These are phyloP conservation scores for Buathra laborator DNA, from an alignment of 2,888 invertebrate genomes.

Conservation along the genomic window DNA sequence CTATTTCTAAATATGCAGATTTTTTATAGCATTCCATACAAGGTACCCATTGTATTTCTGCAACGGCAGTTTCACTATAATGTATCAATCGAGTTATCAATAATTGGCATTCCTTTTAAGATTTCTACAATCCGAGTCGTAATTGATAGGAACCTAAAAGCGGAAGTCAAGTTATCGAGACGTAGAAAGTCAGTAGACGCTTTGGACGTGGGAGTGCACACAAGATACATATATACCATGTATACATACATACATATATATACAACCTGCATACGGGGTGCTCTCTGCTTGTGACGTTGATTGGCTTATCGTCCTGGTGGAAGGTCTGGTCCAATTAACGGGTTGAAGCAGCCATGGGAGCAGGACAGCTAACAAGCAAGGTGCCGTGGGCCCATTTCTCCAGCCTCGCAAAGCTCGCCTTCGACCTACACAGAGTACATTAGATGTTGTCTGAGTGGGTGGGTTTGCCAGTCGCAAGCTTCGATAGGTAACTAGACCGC, in stretches of 20 bases:
- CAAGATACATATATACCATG: conserved; percentile 6
- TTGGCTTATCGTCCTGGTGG: conserved; percentile 58
- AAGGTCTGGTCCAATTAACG: conserved; percentile 60
- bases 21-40: too few relatives aligned
- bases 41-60: background rate
- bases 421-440: conserved; percentile 30
- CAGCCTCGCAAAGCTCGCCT: conserved; percentile 14
- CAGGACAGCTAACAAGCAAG: conserved; percentile 58
- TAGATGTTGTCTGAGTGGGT: conserved; percentile 30
- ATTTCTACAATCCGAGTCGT: background rate
- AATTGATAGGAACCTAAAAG: background rate
- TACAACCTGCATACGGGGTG: conserved; percentile 19
- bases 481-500: conserved; percentile 17
- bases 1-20: too few relatives aligned
- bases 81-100: background rate
- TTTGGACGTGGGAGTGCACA: background rate
- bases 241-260: background rate
- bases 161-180: background rate
- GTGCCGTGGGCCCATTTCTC: conserved; percentile 38
- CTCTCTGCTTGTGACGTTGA: conserved; percentile 52
- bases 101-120: background rate
- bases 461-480: conserved; percentile 29
- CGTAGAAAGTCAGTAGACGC: background rate
- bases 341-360: conserved; percentile 46
- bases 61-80: background rate